A percentile compares a stretch with the other conserved stretches of the same genome.
phyloP scores from a whole-genome alignment of 2,888 invertebrate genomes.

The Apodemia hepburni region DNA sequence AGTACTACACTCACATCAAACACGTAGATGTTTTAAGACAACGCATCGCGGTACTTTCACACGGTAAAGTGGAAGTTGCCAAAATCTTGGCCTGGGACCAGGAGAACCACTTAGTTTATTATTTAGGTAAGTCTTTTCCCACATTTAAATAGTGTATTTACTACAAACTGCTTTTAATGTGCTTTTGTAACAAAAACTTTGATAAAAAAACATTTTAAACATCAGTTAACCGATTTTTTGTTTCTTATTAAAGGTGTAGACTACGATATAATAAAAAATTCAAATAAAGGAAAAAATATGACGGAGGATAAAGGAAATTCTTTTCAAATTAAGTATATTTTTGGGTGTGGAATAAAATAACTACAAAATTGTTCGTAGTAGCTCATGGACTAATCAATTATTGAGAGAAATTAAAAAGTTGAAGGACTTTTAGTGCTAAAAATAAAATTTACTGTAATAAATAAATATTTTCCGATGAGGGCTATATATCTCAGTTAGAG shows the following conservation, averaged over 20 bases:
- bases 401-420: too few species aligned
- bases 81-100: conserved; percentile 93
- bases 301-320: conserved; percentile 44
- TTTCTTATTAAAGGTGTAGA: conserved; percentile 65
- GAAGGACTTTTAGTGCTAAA: too few species aligned
- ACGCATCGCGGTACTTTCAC: conserved; percentile 91
- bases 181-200: neutral
- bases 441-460: too few species aligned
- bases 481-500: too few species aligned
- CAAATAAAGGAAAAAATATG: conserved; percentile 64
- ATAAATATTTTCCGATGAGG: too few species aligned
- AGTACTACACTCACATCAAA: conserved; percentile 93
- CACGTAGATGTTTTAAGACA: conserved; percentile 91
- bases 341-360: conserved; percentile 1
- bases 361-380: neutral
- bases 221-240: conserved; percentile 30
- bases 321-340: conserved; percentile 72
- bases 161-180: neutral
- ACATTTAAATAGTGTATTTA: neutral
- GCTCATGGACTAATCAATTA: conserved; percentile 28
- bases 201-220: too few species aligned
- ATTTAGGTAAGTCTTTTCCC: conserved; percentile 63
- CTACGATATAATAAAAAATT: conserved; percentile 48
- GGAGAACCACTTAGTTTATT: conserved; percentile 89
- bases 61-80: conserved; percentile 91